Evolutionary conservation across 2,888 invertebrate genomes (phyloP).

Genomic region (Melipona beecheii): DNA sequence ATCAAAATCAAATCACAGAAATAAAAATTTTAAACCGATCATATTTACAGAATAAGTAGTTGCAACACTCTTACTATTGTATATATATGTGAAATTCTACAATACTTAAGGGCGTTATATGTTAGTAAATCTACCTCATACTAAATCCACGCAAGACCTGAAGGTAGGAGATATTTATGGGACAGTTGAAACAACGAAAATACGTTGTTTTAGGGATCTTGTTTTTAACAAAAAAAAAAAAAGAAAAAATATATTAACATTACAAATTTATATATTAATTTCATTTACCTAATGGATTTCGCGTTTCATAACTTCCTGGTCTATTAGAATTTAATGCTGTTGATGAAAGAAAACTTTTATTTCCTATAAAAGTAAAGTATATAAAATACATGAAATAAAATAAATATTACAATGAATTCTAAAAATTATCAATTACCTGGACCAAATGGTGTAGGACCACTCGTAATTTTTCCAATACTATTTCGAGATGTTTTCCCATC

Average conservation of each 20-base stretch:
- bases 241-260: constrained; percentile 60
- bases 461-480: constrained; percentile 84
- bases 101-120: constrained; percentile 65
- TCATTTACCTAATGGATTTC: constrained; percentile 81
- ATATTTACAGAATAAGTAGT: constrained; percentile 41
- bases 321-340: constrained; percentile 75
- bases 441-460: constrained; percentile 88
- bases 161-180: constrained; percentile 73
- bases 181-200: constrained; percentile 63
- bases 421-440: constrained; percentile 73
- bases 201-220: constrained; percentile 58
- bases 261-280: constrained; percentile 45
- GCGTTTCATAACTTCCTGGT: constrained; percentile 78
- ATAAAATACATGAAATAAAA: constrained; percentile 18
- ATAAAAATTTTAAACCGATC: constrained; percentile 48
- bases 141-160: constrained; percentile 83
- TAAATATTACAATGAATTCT: neutral
- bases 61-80: constrained; percentile 33
- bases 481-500: constrained; percentile 75
- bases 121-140: constrained; percentile 80
- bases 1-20: constrained; percentile 67
- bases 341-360: constrained; percentile 80
- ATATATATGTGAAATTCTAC: constrained; percentile 49
- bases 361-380: constrained; percentile 72
- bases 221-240: constrained; percentile 38